Evolutionary conservation across 2,888 invertebrate genomes (phyloP), one percentile per base, ranked within the genome.

Genomic region (Zele albiditarsus): DNA sequence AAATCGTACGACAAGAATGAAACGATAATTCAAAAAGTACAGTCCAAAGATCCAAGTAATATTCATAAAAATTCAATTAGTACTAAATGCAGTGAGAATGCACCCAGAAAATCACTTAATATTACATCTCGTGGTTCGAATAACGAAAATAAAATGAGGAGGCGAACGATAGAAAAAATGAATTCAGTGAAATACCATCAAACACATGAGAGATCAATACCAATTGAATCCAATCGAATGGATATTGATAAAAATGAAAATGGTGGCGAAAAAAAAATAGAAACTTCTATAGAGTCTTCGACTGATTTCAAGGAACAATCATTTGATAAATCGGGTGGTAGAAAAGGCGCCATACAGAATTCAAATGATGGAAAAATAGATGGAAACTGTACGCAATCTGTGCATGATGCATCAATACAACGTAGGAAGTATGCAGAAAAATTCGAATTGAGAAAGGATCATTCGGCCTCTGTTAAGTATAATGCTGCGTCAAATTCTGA

Each of bases 401-500:
- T 14, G 2, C 65, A 20, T 53, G 20, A 53, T 46, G 25, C 4
- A 25, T 6, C 23, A 2, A 25, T 14, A 16, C 49, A 67, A 2
- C 12, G 6, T 28, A 27, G 10, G 25, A 46, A 31, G 12, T 8
- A 38, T 42, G 2, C 28, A 10, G 25, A 49, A 53, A 66, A 53
- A 12, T 27, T 14, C 3, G 27, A 33, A 10, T 14, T 16, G 25
- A 27, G 14, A 20, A 38, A 67, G n/a, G 28, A 49, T 31, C 25
- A 20, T 46, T 67, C 66, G 8, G 20, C n/a, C n/a, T n/a, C n/a
- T n/a, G n/a, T n/a, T n/a, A n/a, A n/a, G n/a, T n/a, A n/a, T n/a
- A n/a, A n/a, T n/a, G n/a, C 12, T 72, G 75, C 3, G 63, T 25
- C n/a, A n/a, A 74, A 57, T n/a, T 70, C 63, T 4, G 71, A 74